Evolutionary conservation across 1,140 invertebrate species (phyloP).

Genomic region (Cylas formicarius): DNA sequence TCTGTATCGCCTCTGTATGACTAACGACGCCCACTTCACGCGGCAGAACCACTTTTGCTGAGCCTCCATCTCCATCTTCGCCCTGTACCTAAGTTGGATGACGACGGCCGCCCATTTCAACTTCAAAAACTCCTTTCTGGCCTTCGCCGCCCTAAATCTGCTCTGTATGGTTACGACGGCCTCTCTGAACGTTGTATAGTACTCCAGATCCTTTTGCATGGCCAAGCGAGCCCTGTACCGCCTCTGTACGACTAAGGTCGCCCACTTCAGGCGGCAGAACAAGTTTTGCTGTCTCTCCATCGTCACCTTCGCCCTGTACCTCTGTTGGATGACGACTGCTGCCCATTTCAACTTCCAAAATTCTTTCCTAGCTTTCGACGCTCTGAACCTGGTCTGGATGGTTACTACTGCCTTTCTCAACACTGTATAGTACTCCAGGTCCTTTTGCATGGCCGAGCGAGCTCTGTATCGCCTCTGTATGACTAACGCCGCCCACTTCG

Average conservation of each 20-base stretch:
- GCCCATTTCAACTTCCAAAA: conserved; percentile 21
- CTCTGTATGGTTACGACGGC: conserved; percentile 7
- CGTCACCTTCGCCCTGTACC: conserved; percentile 40
- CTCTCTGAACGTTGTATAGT: conserved; percentile 4
- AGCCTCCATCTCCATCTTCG: conserved; percentile 33
- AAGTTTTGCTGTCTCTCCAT: conserved; percentile 32
- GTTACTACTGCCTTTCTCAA: conserved; percentile 4
- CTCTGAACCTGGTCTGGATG: conserved; percentile 38
- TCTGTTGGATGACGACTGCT: conserved; percentile 29
- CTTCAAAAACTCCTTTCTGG: conserved; percentile 23
- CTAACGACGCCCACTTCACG: conserved; percentile 23
- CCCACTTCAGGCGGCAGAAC: conserved; percentile 36
- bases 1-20: conserved; percentile 44
- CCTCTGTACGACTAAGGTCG: conserved; percentile 34
- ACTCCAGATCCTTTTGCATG: conserved; percentile 1
- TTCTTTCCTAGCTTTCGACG: conserved; percentile 18
- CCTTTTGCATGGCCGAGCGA: conserved; percentile 33
- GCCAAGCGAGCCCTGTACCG: conserved; percentile 22
- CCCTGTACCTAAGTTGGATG: conserved; percentile 33
- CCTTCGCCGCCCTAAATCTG: conserved; percentile 39
- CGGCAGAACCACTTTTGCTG: conserved; percentile 33
- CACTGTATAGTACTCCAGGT: conserved; percentile 26
- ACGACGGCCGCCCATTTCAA: conserved; percentile 25
- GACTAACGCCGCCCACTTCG: conserved; percentile 28
- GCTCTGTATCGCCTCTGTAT: conserved; percentile 42